A percentile compares a stretch with the other conserved stretches of the same genome.
Evolutionary conservation across 2,797 vertebrate genomes (phyloP).

Genomic region (Coranthus polyacanthus): DNA sequence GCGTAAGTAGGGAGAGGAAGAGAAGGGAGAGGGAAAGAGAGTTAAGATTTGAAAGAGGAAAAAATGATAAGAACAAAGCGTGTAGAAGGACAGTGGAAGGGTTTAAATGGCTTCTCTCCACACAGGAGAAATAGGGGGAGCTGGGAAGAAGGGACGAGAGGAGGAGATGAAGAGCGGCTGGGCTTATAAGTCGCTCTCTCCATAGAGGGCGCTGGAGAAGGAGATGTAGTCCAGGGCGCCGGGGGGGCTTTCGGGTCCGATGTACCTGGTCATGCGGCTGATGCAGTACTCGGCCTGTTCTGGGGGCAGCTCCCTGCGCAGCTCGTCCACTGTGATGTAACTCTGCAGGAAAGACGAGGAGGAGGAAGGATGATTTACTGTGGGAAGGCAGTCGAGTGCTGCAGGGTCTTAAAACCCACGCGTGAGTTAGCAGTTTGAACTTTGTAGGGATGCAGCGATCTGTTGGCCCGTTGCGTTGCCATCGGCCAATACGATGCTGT

Average conservation of each 20-base stretch:
- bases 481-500: no score
- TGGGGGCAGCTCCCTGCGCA: constrained; percentile 89
- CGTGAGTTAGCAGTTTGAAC: no score
- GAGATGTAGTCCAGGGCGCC: constrained; percentile 94
- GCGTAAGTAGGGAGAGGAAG: constrained; percentile 1
- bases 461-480: no score
- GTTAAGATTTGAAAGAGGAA: constrained; percentile 50
- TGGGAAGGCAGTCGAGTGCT: no score
- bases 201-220: constrained; percentile 94
- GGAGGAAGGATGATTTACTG: no score
- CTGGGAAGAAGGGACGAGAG: constrained; percentile 40
- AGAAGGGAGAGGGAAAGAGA: neutral
- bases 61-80: constrained; percentile 44
- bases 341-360: constrained; percentile 68
- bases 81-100: constrained; percentile 57
- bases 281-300: constrained; percentile 95
- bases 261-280: constrained; percentile 90
- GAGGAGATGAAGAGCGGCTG: constrained; percentile 56
- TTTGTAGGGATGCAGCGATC: no score
- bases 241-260: constrained; percentile 75
- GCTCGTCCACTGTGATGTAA: constrained; percentile 91
- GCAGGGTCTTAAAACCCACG: no score
- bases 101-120: constrained; percentile 68
- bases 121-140: constrained; percentile 63
- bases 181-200: constrained; percentile 92